A percentile compares a stretch with the other conserved stretches of the same genome.
phyloP scores from a whole-genome alignment of 2,888 invertebrate species.

The Drosophila subquinaria region DNA sequence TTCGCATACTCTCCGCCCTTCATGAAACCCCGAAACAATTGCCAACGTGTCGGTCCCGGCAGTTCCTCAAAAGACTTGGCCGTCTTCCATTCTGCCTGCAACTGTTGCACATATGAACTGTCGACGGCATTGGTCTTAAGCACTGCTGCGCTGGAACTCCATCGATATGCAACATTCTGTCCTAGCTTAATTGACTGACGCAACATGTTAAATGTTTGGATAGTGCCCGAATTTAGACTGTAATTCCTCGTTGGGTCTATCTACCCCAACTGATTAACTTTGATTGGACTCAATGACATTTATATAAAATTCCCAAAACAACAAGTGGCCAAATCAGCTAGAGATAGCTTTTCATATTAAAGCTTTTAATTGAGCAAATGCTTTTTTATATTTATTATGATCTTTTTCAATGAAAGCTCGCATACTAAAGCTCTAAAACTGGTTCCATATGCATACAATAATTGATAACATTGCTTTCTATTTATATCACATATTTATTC shows the following conservation, averaged over 20 bases:
- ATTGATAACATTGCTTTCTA: background rate
- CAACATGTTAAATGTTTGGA: slow-evolving; percentile 12
- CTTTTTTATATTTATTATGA: slow-evolving; percentile 4
- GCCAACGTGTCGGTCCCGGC: slow-evolving; percentile 75
- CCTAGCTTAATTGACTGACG: slow-evolving; percentile 1
- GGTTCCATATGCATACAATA: background rate
- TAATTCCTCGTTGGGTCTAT: background rate
- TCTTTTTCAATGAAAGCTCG: background rate
- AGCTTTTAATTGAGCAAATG: background rate
- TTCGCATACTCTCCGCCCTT: slow-evolving; percentile 43
- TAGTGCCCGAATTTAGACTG: background rate
- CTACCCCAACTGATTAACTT: background rate
- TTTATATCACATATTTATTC: background rate
- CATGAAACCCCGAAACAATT: slow-evolving; percentile 65
- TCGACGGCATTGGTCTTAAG: slow-evolving; percentile 12
- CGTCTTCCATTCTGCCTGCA: slow-evolving; percentile 60
- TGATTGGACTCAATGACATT: background rate
- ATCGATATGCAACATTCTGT: background rate
- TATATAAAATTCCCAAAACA: background rate
- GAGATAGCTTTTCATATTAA: background rate
- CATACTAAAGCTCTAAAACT: background rate
- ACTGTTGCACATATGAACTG: slow-evolving; percentile 37
- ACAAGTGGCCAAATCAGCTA: background rate
- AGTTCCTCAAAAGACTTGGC: slow-evolving; percentile 67
- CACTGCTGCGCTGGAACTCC: slow-evolving; percentile 18